A percentile compares a stretch with the other conserved stretches of the same genome.
These are phyloP conservation scores for Helleia helle DNA, from an alignment of 2,888 invertebrate genomes.

Conservation along the genomic window DNA sequence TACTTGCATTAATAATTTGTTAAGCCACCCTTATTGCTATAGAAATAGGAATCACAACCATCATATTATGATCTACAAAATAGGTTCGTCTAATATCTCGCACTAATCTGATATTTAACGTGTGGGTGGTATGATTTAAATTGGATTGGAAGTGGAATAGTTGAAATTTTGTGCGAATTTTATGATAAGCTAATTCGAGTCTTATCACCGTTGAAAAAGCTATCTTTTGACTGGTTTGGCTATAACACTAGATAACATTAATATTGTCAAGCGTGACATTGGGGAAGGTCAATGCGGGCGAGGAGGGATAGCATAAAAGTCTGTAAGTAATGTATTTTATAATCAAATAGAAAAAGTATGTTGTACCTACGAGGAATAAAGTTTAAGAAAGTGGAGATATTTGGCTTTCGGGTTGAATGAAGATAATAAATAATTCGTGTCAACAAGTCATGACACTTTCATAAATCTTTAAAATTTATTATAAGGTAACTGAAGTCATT, in stretches of 20 bases:
- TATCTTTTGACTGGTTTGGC: neutral
- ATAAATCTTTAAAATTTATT: too few species aligned
- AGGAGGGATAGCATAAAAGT: conserved; percentile 27
- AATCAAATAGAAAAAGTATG: too few species aligned
- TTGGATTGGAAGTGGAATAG: neutral
- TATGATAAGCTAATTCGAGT: conserved; percentile 5
- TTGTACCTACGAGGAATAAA: too few species aligned
- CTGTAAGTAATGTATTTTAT: neutral
- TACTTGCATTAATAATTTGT: too few species aligned
- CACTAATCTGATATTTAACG: neutral
- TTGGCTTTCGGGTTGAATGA: too few species aligned
- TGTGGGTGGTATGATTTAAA: neutral
- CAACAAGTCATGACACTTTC: too few species aligned
- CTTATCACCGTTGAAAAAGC: conserved; percentile 8
- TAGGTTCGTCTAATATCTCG: too few species aligned
- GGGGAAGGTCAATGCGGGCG: conserved; percentile 32
- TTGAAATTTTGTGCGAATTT: neutral
- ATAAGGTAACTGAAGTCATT: too few species aligned
- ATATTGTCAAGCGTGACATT: conserved; percentile 35
- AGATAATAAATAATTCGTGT: too few species aligned
- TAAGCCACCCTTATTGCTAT: neutral
- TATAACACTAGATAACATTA: conserved; percentile 13
- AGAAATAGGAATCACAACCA: neutral
- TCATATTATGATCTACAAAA: too few species aligned
- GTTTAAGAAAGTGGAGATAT: too few species aligned